Evolutionary conservation across 1,140 invertebrate species (phyloP), one percentile per base, ranked within the genome.

Genomic region (Drosophila nannoptera): DNA sequence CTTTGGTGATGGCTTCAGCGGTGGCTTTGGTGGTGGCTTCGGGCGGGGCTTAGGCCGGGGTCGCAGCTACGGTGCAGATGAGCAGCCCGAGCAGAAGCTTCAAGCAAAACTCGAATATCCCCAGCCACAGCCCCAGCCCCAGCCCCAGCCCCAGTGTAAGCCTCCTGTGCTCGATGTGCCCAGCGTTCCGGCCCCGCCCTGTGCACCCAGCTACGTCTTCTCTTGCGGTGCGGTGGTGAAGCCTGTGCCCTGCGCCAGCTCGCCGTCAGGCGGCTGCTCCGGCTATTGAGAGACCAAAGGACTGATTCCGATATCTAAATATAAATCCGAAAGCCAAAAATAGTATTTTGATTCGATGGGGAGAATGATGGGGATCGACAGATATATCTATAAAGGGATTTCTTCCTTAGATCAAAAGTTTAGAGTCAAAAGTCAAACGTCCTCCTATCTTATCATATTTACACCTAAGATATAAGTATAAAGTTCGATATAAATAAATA

Each of bases 271-370:
- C 35, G 42, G 32, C 1, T 40, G 31, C 43, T 33, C 50, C 61
- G 52, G 59, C 35, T 76, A 75, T 42, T 77, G 46, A 75, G 53
- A 73, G 42, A 77, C 14, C 33, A 60, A 77, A 60, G 43, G 29
- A 75, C 69, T 73, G 69, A 73, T 49, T 14, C 35, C 40, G 33
- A 64, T 53, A 33, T 49, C 14, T 43, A 31, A 59, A 33, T 61
- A 67, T 71, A 69, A 69, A 69, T 33, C 36, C 14, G 9, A 63
- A 59, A 32, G 12, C 22, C 36, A 33, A 32, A 4, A 46, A 59
- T 33, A 6, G 8, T 16, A 36, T 33, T 22, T 9, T 12, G 7
- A 29, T 29, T 49, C 12, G 14, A 36, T 36, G 42, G n/a, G 35
- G 35, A 8, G 7, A 22, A 22, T 16, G 12, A 8, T n/a, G 16